A percentile compares a stretch with the other conserved stretches of the same genome.
Conservation (phyloP, 2,888 invertebrate species). For the Himalopsyche anomala region DNA sequence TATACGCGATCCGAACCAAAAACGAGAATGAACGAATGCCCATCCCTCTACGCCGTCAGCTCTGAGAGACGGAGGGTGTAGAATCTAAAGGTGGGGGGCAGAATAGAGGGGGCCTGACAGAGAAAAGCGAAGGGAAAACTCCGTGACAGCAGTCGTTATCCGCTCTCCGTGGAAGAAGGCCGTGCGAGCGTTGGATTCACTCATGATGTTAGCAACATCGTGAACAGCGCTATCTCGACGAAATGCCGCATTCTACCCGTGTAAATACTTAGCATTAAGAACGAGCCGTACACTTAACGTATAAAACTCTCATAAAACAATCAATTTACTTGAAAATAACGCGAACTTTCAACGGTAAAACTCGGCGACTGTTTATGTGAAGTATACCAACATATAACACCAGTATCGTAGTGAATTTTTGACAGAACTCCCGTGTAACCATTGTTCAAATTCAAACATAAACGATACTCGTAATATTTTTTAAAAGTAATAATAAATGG, state of each 20-base stretch:
- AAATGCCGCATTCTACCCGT: conserved; percentile 45
- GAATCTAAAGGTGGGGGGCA: conserved; percentile 44
- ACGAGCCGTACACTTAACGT: neutral
- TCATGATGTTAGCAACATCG: conserved; percentile 54
- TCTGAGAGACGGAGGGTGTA: conserved; percentile 8
- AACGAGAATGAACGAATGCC: conserved; percentile 28
- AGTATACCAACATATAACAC: neutral
- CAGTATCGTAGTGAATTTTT: conserved; percentile 24
- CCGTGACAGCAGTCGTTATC: conserved; percentile 70
- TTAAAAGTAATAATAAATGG: neutral
- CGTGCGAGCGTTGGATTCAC: conserved; percentile 64
- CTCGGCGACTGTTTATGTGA: neutral
- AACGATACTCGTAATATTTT: neutral
- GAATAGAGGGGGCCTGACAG: conserved; percentile 52
- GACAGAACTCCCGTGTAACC: neutral
- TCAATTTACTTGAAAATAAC: neutral
- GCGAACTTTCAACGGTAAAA: neutral
- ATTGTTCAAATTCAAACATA: conserved; percentile 2
- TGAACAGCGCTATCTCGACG: conserved; percentile 44
- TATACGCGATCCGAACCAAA: conserved; percentile 11
- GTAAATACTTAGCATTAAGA: conserved; percentile 59
- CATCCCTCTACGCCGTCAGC: conserved; percentile 17
- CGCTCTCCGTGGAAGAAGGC: conserved; percentile 71
- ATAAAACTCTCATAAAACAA: neutral
- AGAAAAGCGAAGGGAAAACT: conserved; percentile 62